A percentile compares a stretch with the other conserved stretches of the same genome.
These are phyloP conservation scores for Sinodicranocentrus sp. DNA, from an alignment of 2,888 invertebrate genomes.

Conservation along the genomic window DNA sequence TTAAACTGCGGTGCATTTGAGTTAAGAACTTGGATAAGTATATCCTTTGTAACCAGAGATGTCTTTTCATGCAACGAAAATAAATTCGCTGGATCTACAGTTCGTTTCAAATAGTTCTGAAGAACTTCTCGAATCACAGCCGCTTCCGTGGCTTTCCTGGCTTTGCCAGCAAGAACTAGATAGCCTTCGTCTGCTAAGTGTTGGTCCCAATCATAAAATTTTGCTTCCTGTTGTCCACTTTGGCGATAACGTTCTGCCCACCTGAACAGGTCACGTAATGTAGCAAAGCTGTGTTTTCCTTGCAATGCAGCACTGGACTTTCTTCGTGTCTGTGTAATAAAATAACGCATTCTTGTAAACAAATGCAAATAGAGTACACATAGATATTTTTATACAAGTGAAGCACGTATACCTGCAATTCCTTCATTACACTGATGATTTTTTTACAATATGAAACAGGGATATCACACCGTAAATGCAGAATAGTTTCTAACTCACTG, in stretches of 20 bases:
- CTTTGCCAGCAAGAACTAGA: constrained; percentile 94
- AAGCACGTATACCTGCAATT: constrained; percentile 85
- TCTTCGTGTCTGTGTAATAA: constrained; percentile 81
- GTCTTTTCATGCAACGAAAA: constrained; percentile 80
- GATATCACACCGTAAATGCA: constrained; percentile 92
- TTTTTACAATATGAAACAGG: constrained; percentile 93
- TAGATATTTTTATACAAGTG: too few relatives aligned
- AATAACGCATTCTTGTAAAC: too few relatives aligned
- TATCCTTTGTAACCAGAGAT: constrained; percentile 87
- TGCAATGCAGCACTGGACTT: constrained; percentile 93
- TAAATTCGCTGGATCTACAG: constrained; percentile 73
- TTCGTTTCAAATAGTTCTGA: constrained; percentile 87
- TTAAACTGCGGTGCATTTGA: constrained; percentile 81
- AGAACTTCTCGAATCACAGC: constrained; percentile 89
- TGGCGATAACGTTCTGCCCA: constrained; percentile 97
- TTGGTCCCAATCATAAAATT: constrained; percentile 96
- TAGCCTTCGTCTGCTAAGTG: constrained; percentile 98
- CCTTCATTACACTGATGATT: constrained; percentile 94
- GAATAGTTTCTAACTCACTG: constrained; percentile 90
- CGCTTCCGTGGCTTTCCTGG: constrained; percentile 90
- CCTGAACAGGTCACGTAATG: constrained; percentile 95
- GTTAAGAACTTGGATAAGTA: constrained; percentile 84
- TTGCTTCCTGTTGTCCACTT: constrained; percentile 82
- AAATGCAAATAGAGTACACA: too few relatives aligned
- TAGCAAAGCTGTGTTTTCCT: constrained; percentile 94